phyloP scores from a whole-genome alignment of 2,113 vertebrate species.

The Nothoprocta perdicaria region DNA sequence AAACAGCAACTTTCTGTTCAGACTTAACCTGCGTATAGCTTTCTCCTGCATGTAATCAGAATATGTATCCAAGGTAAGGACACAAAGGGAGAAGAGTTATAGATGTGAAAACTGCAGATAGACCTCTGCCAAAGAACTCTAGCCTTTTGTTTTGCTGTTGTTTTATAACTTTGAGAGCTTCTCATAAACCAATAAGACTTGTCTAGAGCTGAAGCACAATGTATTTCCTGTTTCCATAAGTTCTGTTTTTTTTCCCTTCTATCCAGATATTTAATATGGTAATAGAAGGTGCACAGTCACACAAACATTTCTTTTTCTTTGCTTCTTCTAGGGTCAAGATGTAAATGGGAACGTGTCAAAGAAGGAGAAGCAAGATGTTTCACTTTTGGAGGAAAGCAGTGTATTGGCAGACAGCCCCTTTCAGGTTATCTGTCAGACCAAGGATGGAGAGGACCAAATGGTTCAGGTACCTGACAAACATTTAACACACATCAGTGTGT shows the following conservation, averaged over 20 bases:
- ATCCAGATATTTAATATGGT: neutral
- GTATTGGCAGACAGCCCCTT: neutral
- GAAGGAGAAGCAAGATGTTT: neutral
- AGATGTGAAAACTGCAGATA: conserved; percentile 19
- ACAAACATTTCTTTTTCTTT: neutral
- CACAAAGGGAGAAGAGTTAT: neutral
- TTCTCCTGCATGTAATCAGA: conserved; percentile 19
- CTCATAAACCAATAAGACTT: neutral
- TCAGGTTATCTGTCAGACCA: neutral
- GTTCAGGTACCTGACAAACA: conserved; percentile 1
- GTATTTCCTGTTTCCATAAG: neutral
- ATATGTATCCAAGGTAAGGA: neutral
- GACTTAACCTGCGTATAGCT: neutral
- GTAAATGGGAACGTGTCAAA: conserved; percentile 31
- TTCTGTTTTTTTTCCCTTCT: neutral
- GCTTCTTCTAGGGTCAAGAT: conserved; percentile 31
- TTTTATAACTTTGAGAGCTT: conserved; percentile 1
- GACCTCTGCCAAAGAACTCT: neutral
- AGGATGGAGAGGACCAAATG: neutral
- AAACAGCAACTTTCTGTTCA: conserved; percentile 43
- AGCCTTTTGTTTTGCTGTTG: neutral
- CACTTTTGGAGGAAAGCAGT: neutral
- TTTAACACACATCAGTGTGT: neutral
- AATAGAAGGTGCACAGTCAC: neutral
- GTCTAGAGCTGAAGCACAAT: neutral